A percentile compares a stretch with the other conserved stretches of the same genome.
Evolutionary conservation across 92 coral and sea anemone species (phyloP).

Genomic region (Zoanthus gigantus): DNA sequence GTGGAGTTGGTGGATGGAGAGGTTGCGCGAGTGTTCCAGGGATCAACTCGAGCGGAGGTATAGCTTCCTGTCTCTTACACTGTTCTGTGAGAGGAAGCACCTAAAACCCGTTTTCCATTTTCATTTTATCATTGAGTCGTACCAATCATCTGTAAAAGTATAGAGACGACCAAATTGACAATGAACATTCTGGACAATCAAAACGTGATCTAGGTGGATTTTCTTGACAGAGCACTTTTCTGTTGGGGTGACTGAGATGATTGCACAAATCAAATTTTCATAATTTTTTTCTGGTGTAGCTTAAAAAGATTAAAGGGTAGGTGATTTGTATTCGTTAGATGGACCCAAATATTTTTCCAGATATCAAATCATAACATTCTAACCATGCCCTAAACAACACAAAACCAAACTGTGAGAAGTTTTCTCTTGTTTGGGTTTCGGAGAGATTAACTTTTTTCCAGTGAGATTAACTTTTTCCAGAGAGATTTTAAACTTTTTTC

Average conservation of each 20-base stretch:
- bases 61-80: not conserved
- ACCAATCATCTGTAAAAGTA: too few species aligned
- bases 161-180: too few species aligned
- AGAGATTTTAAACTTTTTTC: too few species aligned
- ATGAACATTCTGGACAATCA: not conserved
- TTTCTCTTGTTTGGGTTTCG: too few species aligned
- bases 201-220: not conserved
- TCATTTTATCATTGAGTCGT: too few species aligned
- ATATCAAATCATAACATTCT: not conserved
- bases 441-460: too few species aligned
- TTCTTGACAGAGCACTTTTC: not conserved
- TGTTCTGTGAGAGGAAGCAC: not conserved
- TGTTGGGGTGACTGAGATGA: not conserved
- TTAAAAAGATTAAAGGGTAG: not conserved
- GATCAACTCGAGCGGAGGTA: constrained; percentile 93
- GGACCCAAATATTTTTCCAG: not conserved
- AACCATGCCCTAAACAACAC: not conserved
- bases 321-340: not conserved
- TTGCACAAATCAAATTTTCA: not conserved
- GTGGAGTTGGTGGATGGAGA: constrained; percentile 95
- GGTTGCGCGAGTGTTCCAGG: constrained; percentile 88
- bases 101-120: too few species aligned
- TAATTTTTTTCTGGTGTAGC: not conserved
- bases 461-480: too few species aligned
- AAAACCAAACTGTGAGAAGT: not conserved